phyloP scores from a whole-genome alignment of 2,797 vertebrate species.

The Buceros bicornis region DNA sequence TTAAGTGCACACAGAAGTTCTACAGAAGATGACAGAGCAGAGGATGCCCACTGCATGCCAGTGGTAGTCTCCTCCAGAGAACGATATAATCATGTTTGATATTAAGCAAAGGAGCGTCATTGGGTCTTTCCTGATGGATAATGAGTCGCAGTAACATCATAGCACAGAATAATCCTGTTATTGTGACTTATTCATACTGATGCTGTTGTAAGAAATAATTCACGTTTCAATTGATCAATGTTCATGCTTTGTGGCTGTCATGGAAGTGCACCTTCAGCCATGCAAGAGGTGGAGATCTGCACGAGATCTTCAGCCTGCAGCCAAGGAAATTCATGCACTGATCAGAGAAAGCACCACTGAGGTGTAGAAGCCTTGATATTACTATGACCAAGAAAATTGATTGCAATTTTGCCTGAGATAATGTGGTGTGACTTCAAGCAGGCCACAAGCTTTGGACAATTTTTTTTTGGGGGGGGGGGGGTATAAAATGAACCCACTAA shows the following conservation, averaged over 20 bases:
- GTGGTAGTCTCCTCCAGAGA: background rate
- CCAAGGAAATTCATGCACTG: background rate
- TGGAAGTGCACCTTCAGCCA: background rate
- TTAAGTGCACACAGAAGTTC: background rate
- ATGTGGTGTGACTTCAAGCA: background rate
- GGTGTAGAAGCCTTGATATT: background rate
- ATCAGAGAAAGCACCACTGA: background rate
- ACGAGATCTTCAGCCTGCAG: background rate
- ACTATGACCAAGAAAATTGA: background rate
- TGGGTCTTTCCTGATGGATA: background rate
- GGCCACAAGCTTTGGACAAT: background rate
- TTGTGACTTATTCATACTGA: background rate
- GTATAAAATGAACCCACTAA: background rate
- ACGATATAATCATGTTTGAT: background rate
- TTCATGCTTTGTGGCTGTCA: background rate
- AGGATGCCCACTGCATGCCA: background rate
- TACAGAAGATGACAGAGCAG: rapidly evolving
- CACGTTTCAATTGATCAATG: background rate
- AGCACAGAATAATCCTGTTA: background rate
- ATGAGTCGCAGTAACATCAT: background rate
- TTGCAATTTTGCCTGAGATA: background rate
- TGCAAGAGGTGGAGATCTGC: background rate
- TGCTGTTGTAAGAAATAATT: background rate
- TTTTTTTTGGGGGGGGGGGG: too few species aligned
- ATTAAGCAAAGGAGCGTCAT: background rate